Base-by-base conservation (phyloP, 2,888 invertebrate species). In the Napeogenes sylphis region DNA sequence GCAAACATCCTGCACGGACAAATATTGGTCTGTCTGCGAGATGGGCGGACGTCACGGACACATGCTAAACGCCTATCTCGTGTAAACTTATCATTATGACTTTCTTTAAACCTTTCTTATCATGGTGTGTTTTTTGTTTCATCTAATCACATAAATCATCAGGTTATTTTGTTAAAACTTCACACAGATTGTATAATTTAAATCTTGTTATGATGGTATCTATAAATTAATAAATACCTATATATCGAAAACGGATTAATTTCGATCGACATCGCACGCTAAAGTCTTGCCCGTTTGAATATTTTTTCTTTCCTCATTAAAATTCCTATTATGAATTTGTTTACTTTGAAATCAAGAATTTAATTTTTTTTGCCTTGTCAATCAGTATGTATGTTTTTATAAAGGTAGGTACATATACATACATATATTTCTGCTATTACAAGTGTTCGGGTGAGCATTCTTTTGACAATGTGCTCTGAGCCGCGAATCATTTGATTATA, bases 1-100 rank as follows among this genome's bases (percentile, higher is more conserved):
- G 78, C 83, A 89, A 90, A 90, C 90, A 90, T 90, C 90, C 90
- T 89, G 89, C 74, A 79, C 72, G 65, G 73, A 72, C 84, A 88
- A 90, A 90, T 85, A 90, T 89, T 87, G 78, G 78, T 73, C 75
- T 75, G 75, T 79, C 71, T 70, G 58, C 67, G 65, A 61, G 69
- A 68, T 67, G 68, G 68, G 65, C 85, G 83, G 84, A 84, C 82
- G 71, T 84, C 79, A 72, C 83, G 69, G 80, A 78, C 81, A 77
- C 76, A 79, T 78, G 87, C 85, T 87, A 86, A 87, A 82, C 76
- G 75, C 71, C 75, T 78, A 76, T 75, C 75, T 77, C 74, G 68
- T 73, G 74, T 77, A 73, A 75, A 79, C 75, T 73, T 32, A 62
- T 62, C 58, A 55, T 62, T 66, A 59, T 53, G 55, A n/a, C 59